Conservation (phyloP, 2,888 invertebrate genomes). For the Sphaerophoria taeniata region DNA sequence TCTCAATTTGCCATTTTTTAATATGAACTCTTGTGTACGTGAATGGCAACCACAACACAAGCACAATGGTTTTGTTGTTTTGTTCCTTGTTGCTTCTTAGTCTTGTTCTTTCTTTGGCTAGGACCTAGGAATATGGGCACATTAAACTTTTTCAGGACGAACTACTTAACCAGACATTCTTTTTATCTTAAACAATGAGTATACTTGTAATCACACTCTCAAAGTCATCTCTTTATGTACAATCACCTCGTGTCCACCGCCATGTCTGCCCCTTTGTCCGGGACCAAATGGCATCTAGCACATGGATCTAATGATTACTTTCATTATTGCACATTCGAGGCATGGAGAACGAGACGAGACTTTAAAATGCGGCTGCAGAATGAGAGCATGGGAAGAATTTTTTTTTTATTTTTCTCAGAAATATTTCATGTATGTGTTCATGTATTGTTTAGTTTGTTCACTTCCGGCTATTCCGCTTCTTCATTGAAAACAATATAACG, state of each 20-base stretch:
- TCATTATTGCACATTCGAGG: conserved; percentile 45
- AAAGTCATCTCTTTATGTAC: conserved; percentile 7
- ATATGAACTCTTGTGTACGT: conserved; percentile 26
- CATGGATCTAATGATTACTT: conserved; percentile 56
- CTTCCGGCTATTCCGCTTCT: conserved; percentile 6
- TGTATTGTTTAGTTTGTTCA: too few relatives aligned
- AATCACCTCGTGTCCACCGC: not conserved
- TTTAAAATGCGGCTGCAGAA: conserved; percentile 14
- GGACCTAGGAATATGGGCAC: not conserved
- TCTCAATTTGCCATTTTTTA: conserved; percentile 1
- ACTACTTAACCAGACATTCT: conserved; percentile 27
- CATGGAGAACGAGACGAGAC: not conserved
- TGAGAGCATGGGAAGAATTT: not conserved
- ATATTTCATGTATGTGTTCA: conserved; percentile 39
- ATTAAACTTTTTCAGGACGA: conserved; percentile 14
- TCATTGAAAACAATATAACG: too few relatives aligned
- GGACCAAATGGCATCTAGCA: not conserved
- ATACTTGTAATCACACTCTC: conserved; percentile 7
- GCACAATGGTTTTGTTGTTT: conserved; percentile 7
- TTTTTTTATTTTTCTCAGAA: not conserved
- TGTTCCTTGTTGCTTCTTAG: conserved; percentile 4
- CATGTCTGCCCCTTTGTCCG: not conserved
- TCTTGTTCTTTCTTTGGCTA: not conserved
- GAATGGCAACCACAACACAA: conserved; percentile 30
- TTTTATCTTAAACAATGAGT: conserved; percentile 13